Percentiles rank a stretch among this genome's conserved stretches.
phyloP scores from a whole-genome alignment of 2,888 invertebrate genomes.

The Lasioglossum morio region DNA sequence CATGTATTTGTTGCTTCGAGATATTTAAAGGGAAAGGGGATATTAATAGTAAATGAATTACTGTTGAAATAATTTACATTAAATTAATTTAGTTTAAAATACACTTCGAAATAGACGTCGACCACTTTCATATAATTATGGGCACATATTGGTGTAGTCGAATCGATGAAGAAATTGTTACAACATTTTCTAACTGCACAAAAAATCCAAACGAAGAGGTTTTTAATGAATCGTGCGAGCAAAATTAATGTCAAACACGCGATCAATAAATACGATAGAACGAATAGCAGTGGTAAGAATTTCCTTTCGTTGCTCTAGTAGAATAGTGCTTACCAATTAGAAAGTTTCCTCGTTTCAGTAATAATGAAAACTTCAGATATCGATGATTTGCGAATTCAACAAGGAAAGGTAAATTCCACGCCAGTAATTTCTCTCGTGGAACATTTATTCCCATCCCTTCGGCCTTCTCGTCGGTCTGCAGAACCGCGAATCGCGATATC shows the following conservation, averaged over 20 bases:
- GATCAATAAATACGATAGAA: not conserved
- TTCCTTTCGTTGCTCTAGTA: constrained; percentile 1
- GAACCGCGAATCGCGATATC: constrained; percentile 17
- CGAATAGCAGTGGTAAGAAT: not conserved
- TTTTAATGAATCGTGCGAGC: not conserved
- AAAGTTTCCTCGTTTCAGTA: constrained; percentile 55
- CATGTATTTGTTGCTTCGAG: no score
- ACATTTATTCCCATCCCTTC: constrained; percentile 17
- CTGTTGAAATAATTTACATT: no score
- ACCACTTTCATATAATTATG: no score
- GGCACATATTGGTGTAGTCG: not conserved
- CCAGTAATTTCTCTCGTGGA: constrained; percentile 29
- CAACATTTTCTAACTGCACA: not conserved
- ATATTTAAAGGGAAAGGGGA: no score
- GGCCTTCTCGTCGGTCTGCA: not conserved
- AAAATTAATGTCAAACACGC: not conserved
- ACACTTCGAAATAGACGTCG: no score
- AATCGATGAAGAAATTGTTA: not conserved
- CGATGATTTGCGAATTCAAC: constrained; percentile 42
- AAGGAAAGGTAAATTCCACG: constrained; percentile 29
- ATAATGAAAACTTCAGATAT: constrained; percentile 58
- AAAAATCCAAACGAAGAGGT: not conserved
- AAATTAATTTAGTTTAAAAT: no score
- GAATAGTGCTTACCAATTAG: constrained; percentile 48
- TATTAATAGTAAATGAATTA: no score